Conservation (phyloP, 1,140 invertebrate species). For the Drusus annulatus region DNA sequence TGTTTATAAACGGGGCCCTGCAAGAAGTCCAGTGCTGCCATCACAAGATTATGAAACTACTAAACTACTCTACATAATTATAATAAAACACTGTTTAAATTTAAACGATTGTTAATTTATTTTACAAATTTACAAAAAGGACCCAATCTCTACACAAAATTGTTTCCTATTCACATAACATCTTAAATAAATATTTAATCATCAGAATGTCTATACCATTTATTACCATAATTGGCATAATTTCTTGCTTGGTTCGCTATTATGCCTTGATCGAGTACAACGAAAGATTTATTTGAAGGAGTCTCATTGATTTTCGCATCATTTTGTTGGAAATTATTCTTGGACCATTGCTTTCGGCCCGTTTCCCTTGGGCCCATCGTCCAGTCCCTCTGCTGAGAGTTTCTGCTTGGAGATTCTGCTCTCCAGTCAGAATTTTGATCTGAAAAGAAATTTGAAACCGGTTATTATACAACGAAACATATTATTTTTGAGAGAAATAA, state of each 20-base stretch:
- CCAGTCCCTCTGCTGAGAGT: constrained; percentile 1
- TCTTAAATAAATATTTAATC: neutral
- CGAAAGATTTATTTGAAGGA: constrained; percentile 15
- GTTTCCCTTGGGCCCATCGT: neutral
- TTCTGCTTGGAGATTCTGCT: neutral
- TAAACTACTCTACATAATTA: too few relatives aligned
- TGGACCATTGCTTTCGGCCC: constrained; percentile 13
- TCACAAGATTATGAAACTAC: too few relatives aligned
- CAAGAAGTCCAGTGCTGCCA: too few relatives aligned
- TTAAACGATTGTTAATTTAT: too few relatives aligned
- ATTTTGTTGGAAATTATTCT: constrained; percentile 4
- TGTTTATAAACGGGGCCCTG: too few relatives aligned
- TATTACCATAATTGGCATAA: neutral
- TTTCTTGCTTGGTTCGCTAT: constrained; percentile 10
- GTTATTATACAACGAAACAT: neutral
- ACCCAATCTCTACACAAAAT: too few relatives aligned
- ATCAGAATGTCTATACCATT: constrained; percentile 29
- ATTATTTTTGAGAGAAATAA: too few relatives aligned
- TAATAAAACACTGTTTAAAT: too few relatives aligned
- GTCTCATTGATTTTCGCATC: neutral
- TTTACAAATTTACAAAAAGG: too few relatives aligned
- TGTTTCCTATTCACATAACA: too few relatives aligned
- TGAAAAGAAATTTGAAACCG: neutral
- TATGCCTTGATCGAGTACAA: constrained; percentile 14
- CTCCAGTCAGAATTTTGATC: neutral